These are phyloP conservation scores for Thysanoteuthis rhombus DNA, from an alignment of 2,888 invertebrate genomes.

Conservation along the genomic window DNA sequence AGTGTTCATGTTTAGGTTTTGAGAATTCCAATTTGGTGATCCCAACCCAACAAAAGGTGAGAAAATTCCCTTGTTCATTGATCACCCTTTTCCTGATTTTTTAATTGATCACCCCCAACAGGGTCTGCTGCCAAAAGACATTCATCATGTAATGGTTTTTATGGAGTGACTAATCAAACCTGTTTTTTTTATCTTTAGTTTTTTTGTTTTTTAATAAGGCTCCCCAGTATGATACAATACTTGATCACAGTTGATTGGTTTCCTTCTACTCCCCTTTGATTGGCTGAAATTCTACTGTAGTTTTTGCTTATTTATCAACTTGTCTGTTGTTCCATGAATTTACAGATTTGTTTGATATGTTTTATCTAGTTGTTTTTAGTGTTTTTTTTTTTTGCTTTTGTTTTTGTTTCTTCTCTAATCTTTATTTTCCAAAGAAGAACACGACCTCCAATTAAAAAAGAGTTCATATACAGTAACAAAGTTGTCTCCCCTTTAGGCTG, in stretches of 20 bases:
- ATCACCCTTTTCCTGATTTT: no score
- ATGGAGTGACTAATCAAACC: no score
- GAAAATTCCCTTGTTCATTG: no score
- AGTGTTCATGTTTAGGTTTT: no score
- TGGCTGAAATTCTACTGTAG: background rate
- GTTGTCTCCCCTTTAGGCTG: background rate
- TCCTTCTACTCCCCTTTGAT: background rate
- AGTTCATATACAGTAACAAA: background rate
- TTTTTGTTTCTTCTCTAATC: background rate
- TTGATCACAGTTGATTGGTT: constrained; percentile 12
- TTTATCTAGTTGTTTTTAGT: background rate
- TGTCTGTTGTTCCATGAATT: background rate
- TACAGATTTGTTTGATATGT: background rate
- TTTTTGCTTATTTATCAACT: constrained; percentile 12
- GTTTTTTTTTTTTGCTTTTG: background rate
- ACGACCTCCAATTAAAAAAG: background rate
- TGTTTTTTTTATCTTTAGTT: background rate
- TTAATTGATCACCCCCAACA: no score
- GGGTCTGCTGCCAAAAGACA: no score
- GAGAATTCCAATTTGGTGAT: no score
- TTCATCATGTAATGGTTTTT: no score
- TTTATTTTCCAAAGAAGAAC: constrained; percentile 12
- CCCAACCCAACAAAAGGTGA: no score
- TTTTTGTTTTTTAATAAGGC: background rate
- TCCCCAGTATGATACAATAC: background rate